These are phyloP conservation scores for Myiotriccus ornatus DNA, from an alignment of 2,797 vertebrate genomes.

Conservation along the genomic window DNA sequence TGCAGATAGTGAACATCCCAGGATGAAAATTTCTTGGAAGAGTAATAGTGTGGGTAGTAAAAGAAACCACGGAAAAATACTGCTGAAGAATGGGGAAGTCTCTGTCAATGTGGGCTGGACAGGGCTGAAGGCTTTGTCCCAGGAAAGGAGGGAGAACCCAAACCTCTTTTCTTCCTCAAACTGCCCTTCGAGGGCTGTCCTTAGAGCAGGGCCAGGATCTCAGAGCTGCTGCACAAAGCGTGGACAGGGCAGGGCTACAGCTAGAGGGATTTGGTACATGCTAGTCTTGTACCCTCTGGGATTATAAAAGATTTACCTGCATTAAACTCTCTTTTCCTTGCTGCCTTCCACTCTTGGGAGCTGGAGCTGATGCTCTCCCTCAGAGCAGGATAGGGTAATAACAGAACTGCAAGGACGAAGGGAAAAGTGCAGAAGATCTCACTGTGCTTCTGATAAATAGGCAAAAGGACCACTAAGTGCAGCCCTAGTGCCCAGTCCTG, in stretches of 20 bases:
- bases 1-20: background rate
- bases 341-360: background rate
- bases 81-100: background rate
- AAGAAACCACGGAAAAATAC: background rate
- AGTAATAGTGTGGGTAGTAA: background rate
- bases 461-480: background rate
- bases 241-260: background rate
- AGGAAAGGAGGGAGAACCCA: background rate
- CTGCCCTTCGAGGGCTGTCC: background rate
- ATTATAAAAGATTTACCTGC: background rate
- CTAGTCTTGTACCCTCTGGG: background rate
- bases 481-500: background rate
- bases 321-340: background rate
- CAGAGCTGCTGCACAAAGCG: background rate
- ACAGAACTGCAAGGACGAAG: background rate
- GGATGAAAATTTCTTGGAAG: background rate
- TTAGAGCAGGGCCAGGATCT: background rate
- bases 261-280: background rate
- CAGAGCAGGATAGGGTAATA: background rate
- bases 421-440: background rate
- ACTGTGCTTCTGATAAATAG: background rate
- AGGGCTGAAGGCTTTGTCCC: background rate
- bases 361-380: background rate
- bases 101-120: background rate
- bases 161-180: background rate